Evolutionary conservation across 2,797 vertebrate species (phyloP), one percentile per base, ranked within the genome.

Genomic region (Menidia menidia): DNA sequence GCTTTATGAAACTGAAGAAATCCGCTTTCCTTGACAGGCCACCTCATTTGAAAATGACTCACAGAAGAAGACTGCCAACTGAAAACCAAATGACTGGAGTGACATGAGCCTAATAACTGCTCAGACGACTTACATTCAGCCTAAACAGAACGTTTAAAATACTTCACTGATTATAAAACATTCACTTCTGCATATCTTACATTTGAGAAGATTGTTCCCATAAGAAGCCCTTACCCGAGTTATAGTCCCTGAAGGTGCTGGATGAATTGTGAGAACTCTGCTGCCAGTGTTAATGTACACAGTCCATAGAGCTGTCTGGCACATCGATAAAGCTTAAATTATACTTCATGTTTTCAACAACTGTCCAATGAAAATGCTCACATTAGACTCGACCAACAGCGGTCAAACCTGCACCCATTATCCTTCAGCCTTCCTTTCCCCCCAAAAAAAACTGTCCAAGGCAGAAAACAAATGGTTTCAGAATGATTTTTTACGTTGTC

Each of bases 1-100:
- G 75, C 30, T 56, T 55, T 69, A 64, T 39, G 63, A 62, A 52
- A 81, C 1, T 41, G 77, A 78, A 83, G 71, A 78, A 58, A 54
- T 66, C 58, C 33, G 50, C 30, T 66, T 62, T 71, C 41, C 70
- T 75, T 76, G 50, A 71, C 80, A 80, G 67, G 53, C 66, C 56
- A 70, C 63, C 77, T 74, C n/a, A 68, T 47, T 70, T 74, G 41
- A 83, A 69, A 77, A 66, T 6, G 55, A 81, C 69, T 86, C 67
- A 80, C 80, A 78, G 58, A 35, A 68, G 44, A 84, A 75, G 12
- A 79, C 68, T 70, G 67, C 62, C 59, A 55, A 64, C 45, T 18
- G 63, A 3, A 41, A 58, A 56, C 12, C 30, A 50, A 32, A 41
- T 19, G 14, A 57, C 31, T 50, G 16, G 30, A 61, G 30, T 9